Evolutionary conservation across 2,113 vertebrate species (phyloP).

Genomic region (Cebus imitator): DNA sequence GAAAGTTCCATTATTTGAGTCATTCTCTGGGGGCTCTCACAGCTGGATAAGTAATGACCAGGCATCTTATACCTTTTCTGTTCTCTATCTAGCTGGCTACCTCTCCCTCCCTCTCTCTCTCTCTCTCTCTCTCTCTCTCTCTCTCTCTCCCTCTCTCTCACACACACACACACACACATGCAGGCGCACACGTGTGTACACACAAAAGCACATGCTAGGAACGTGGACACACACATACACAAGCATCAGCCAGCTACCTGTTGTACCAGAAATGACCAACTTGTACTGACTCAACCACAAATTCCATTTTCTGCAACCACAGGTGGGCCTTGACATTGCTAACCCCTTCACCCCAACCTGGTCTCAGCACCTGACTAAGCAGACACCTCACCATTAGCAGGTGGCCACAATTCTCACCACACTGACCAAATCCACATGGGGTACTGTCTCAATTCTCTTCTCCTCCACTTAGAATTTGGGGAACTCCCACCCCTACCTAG

Average conservation of each 20-base stretch:
- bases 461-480: not conserved
- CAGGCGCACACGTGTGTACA: not conserved
- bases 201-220: not conserved
- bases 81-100: not conserved
- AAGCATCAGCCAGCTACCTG: not conserved
- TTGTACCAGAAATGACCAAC: not conserved
- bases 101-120: not conserved
- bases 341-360: not conserved
- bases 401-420: not conserved
- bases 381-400: not conserved
- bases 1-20: not conserved
- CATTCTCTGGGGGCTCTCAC: not conserved
- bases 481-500: not conserved
- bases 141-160: too few relatives aligned
- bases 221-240: not conserved
- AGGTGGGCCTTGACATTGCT: not conserved
- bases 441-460: not conserved
- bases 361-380: not conserved
- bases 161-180: not conserved
- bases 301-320: not conserved
- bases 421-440: not conserved
- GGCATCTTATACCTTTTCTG: not conserved
- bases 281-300: not conserved
- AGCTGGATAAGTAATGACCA: not conserved
- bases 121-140: too few relatives aligned